These are phyloP conservation scores for Leucoraja erinaceus DNA, from an alignment of 2,113 vertebrate genomes.

Conservation along the genomic window DNA sequence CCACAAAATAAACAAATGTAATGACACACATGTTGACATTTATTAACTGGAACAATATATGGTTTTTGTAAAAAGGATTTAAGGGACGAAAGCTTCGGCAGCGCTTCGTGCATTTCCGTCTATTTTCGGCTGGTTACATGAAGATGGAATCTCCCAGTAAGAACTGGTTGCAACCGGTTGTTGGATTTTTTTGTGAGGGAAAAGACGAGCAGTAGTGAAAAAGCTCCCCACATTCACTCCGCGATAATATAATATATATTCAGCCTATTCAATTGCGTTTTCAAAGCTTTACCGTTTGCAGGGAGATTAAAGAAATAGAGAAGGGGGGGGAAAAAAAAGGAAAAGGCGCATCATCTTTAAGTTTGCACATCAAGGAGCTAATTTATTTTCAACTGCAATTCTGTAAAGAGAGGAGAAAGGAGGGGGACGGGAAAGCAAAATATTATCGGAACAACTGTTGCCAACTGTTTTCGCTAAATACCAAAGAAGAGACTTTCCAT, in stretches of 20 bases:
- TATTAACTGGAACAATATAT: background rate
- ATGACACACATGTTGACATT: background rate
- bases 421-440: background rate
- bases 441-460: conserved; percentile 26
- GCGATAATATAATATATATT: no score
- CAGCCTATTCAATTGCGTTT: background rate
- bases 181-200: conserved; percentile 56
- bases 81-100: background rate
- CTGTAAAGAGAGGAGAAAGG: background rate
- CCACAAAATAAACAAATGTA: background rate
- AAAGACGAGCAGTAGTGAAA: background rate
- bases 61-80: background rate
- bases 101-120: conserved; percentile 41
- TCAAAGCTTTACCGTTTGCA: background rate
- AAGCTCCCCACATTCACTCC: conserved; percentile 8
- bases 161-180: conserved; percentile 98
- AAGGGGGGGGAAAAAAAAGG: background rate
- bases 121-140: conserved; percentile 93
- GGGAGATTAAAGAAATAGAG: background rate
- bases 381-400: conserved; percentile 28
- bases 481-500: conserved; percentile 27
- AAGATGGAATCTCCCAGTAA: conserved; percentile 98
- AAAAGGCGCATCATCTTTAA: background rate
- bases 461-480: background rate
- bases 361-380: background rate